Evolutionary conservation across 2,888 invertebrate genomes (phyloP).

Genomic region (Spilosoma lubricipeda): DNA sequence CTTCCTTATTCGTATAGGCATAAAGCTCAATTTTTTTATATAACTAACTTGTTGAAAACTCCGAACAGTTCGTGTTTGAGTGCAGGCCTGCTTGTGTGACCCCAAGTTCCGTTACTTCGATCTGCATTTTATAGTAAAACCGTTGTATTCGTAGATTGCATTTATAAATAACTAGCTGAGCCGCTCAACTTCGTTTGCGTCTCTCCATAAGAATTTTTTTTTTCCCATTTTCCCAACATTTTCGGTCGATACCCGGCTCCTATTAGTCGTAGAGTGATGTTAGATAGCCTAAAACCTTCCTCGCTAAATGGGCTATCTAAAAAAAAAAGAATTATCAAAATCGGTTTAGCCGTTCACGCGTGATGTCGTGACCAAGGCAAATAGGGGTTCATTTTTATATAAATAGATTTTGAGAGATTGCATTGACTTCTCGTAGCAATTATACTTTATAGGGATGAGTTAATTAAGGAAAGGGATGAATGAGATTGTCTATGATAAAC

Average conservation of each 20-base stretch:
- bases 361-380: no score
- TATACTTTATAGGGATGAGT: neutral
- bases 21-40: neutral
- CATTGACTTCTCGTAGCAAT: neutral
- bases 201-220: no score
- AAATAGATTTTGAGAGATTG: constrained; percentile 34
- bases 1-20: rapidly evolving
- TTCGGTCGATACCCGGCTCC: no score
- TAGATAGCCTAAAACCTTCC: no score
- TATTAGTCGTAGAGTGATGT: no score
- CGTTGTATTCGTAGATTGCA: constrained; percentile 50
- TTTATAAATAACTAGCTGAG: constrained; percentile 45
- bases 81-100: constrained; percentile 13
- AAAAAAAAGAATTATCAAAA: no score
- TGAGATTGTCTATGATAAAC: neutral
- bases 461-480: neutral
- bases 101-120: constrained; percentile 25
- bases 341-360: no score
- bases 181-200: no score
- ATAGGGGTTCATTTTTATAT: no score
- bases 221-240: no score
- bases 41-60: neutral
- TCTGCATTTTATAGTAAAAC: constrained; percentile 49
- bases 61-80: neutral
- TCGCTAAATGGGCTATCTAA: no score